Conservation (phyloP, 2,888 invertebrate genomes). For the Mantis religiosa region DNA sequence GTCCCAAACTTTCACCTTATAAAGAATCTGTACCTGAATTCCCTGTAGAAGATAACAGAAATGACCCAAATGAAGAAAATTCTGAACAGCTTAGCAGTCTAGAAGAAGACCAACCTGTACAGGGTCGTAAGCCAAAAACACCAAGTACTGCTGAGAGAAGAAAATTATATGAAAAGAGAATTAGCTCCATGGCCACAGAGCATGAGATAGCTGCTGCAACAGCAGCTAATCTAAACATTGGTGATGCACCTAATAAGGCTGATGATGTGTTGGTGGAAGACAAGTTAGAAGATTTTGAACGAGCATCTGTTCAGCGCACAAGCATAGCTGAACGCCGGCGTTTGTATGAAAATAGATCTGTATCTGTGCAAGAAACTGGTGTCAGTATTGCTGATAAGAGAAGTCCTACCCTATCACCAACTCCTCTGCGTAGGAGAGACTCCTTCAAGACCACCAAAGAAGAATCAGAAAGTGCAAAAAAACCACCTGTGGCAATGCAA, state of each 20-base stretch:
- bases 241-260: background rate
- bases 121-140: conserved; percentile 55
- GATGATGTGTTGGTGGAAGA: conserved; percentile 18
- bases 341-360: conserved; percentile 71
- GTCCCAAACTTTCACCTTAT: background rate
- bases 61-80: conserved; percentile 22
- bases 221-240: conserved; percentile 8
- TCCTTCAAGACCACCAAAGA: conserved; percentile 33
- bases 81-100: conserved; percentile 12
- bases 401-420: conserved; percentile 54
- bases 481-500: conserved; percentile 41
- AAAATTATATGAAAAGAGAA: conserved; percentile 59
- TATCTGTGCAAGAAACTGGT: conserved; percentile 54
- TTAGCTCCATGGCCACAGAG: background rate
- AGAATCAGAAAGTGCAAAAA: conserved; percentile 38
- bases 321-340: conserved; percentile 75
- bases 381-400: background rate
- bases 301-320: conserved; percentile 29
- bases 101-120: background rate
- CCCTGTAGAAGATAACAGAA: conserved; percentile 22
- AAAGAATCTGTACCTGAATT: background rate
- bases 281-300: conserved; percentile 30
- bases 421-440: conserved; percentile 52
- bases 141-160: conserved; percentile 77
- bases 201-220: conserved; percentile 9